Conservation (phyloP, 1,140 invertebrate genomes). For the Zaprionus ornatus region DNA sequence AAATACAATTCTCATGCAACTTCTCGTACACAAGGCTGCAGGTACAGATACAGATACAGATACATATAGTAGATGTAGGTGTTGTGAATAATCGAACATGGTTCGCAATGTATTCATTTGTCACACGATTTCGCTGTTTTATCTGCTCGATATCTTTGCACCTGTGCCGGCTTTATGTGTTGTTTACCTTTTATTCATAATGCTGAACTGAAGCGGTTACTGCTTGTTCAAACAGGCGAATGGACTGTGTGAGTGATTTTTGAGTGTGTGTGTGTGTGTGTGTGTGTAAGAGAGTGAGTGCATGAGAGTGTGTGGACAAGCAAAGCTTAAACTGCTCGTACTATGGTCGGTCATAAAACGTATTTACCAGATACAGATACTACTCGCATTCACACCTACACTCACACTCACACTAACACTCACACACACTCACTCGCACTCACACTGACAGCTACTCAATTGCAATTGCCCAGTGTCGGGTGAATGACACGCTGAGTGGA, state of each 20-base stretch:
- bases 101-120: conserved; percentile 4
- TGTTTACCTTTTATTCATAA: conserved; percentile 32
- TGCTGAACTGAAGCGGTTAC: conserved; percentile 27
- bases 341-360: conserved; percentile 54
- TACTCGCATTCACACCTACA: conserved; percentile 17
- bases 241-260: conserved; percentile 15
- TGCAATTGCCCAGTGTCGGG: conserved; percentile 33
- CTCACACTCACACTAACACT: not conserved
- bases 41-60: not conserved
- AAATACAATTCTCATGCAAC: not conserved
- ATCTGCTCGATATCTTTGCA: conserved; percentile 22
- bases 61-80: not conserved
- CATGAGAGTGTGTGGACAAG: conserved; percentile 29
- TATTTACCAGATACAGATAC: conserved; percentile 68
- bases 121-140: conserved; percentile 17
- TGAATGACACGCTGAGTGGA: conserved; percentile 52
- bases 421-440: not conserved
- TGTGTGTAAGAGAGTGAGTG: not conserved
- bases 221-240: conserved; percentile 57
- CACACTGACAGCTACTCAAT: conserved; percentile 35
- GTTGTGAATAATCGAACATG: conserved; percentile 7
- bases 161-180: conserved; percentile 2
- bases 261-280: not conserved
- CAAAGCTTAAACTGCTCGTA: conserved; percentile 43
- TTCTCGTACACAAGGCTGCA: not conserved